Percentiles rank a stretch among this genome's conserved stretches.
phyloP scores from a whole-genome alignment of 2,113 vertebrate species.

The Amphiprion ocellaris region DNA sequence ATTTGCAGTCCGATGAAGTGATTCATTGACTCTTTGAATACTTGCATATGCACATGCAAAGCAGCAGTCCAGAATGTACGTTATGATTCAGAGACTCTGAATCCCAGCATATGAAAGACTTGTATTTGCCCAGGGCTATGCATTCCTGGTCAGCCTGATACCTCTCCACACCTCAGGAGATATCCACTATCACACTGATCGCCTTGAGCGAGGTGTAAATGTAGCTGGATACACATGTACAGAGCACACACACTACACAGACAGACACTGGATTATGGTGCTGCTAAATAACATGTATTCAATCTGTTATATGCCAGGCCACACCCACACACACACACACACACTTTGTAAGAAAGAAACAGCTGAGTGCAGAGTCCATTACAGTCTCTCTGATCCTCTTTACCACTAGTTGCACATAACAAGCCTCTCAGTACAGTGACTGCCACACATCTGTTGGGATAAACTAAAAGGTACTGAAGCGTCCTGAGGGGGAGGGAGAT shows the following conservation, averaged over 20 bases:
- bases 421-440: constrained; percentile 22
- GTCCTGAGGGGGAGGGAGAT: constrained; percentile 22
- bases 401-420: constrained; percentile 35
- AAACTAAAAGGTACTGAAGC: constrained; percentile 25
- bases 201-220: constrained; percentile 22
- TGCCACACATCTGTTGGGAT: constrained; percentile 37
- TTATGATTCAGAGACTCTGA: constrained; percentile 9
- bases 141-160: constrained; percentile 50
- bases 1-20: not conserved
- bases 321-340: not conserved
- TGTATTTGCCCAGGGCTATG: constrained; percentile 38
- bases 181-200: constrained; percentile 11
- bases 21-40: constrained; percentile 20
- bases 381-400: constrained; percentile 20
- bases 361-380: constrained; percentile 24
- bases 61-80: not conserved
- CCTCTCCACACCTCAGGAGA: constrained; percentile 27
- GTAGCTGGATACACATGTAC: constrained; percentile 2
- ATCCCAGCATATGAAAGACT: constrained; percentile 37
- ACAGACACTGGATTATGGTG: constrained; percentile 2
- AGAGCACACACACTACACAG: not conserved
- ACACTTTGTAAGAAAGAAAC: constrained; percentile 20
- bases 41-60: not conserved
- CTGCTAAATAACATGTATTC: constrained; percentile 36
- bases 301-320: not conserved